Conservation (phyloP, 2,113 vertebrate genomes). For the Meleagris gallopavo region DNA sequence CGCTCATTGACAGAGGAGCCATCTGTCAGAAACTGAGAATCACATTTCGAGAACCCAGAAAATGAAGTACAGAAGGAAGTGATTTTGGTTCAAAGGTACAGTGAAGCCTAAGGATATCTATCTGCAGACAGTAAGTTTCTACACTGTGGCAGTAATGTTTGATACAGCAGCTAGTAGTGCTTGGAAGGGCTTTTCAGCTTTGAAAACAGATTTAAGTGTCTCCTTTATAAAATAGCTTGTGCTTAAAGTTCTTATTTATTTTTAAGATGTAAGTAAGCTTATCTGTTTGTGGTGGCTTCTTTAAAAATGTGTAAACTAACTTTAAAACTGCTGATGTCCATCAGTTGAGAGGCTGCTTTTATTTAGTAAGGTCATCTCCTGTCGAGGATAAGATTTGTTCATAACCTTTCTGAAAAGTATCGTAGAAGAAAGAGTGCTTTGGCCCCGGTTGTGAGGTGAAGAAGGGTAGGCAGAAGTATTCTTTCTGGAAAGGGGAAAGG, state of each 20-base stretch:
- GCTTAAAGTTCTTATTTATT: conserved; percentile 42
- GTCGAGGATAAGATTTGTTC: neutral
- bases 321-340: conserved; percentile 43
- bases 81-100: conserved; percentile 74
- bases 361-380: conserved; percentile 31
- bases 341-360: conserved; percentile 46
- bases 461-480: conserved; percentile 43
- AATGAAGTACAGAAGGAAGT: conserved; percentile 75
- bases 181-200: conserved; percentile 47
- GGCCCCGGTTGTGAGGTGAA: conserved; percentile 15
- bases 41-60: conserved; percentile 70
- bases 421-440: conserved; percentile 28
- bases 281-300: conserved; percentile 42
- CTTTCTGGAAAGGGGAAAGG: conserved; percentile 54
- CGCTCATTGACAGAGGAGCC: conserved; percentile 69
- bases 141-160: conserved; percentile 26
- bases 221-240: conserved; percentile 44
- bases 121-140: conserved; percentile 79
- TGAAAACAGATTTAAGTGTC: conserved; percentile 25
- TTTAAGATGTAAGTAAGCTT: conserved; percentile 37
- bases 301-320: conserved; percentile 58
- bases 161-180: neutral
- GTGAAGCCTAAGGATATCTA: conserved; percentile 73
- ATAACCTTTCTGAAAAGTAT: conserved; percentile 18
- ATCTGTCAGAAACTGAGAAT: conserved; percentile 78